A percentile compares a stretch with the other conserved stretches of the same genome.
phyloP scores from a whole-genome alignment of 2,888 invertebrate species.

The Diarsia dahlii region DNA sequence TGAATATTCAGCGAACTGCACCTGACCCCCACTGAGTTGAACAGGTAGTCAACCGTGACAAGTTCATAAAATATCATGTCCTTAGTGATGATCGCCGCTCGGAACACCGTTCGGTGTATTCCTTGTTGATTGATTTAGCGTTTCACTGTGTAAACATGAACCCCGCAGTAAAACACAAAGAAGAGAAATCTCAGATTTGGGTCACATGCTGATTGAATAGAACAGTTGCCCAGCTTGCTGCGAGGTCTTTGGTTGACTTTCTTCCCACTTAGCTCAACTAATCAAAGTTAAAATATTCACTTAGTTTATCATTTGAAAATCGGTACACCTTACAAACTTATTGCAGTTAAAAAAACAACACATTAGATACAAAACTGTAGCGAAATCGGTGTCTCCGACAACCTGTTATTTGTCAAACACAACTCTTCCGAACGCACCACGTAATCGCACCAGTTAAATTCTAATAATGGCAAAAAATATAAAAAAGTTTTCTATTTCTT shows the following conservation, averaged over 20 bases:
- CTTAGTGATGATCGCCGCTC: conserved; percentile 62
- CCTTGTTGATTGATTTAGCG: conserved; percentile 54
- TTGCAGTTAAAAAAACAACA: conserved; percentile 80
- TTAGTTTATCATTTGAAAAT: conserved; percentile 55
- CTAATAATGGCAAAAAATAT: conserved; percentile 70
- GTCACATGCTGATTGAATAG: conserved; percentile 89
- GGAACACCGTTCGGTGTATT: conserved; percentile 41
- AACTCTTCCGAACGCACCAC: conserved; percentile 83
- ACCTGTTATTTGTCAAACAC: conserved; percentile 90
- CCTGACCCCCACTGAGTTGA: conserved; percentile 83
- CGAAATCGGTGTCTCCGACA: conserved; percentile 89
- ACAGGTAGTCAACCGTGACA: conserved; percentile 87
- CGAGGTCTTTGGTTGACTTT: conserved; percentile 61
- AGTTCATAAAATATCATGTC: conserved; percentile 77
- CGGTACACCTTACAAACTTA: conserved; percentile 67
- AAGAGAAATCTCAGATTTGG: conserved; percentile 90
- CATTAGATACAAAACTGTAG: conserved; percentile 82
- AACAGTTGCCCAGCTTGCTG: conserved; percentile 77
- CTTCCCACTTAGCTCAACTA: conserved; percentile 43
- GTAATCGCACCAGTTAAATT: conserved; percentile 79
- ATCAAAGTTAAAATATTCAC: conserved; percentile 47
- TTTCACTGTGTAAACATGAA: conserved; percentile 68
- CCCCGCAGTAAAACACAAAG: conserved; percentile 80
- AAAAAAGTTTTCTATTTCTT: conserved; percentile 73
- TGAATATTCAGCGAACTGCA: conserved; percentile 69